Conservation (phyloP, 2,113 vertebrate genomes). For the Leuciscus idus region DNA sequence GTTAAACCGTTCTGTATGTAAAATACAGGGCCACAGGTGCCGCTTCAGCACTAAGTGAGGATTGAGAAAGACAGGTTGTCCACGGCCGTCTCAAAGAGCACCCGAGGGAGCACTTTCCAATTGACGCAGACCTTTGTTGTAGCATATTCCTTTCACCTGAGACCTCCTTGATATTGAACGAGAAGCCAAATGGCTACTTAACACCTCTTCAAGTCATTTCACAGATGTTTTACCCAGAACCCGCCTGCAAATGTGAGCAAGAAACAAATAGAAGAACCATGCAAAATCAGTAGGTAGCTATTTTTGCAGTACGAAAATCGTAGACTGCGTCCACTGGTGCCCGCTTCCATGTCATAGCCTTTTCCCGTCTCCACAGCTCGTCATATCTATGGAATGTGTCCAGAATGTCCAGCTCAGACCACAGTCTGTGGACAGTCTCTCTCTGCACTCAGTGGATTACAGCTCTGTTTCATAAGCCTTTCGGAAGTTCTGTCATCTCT, state of each 20-base stretch:
- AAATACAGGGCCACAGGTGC: neutral
- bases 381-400: constrained; percentile 27
- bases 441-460: constrained; percentile 24
- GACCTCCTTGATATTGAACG: constrained; percentile 30
- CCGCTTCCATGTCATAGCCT: neutral
- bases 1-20: neutral
- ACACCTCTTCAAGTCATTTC: constrained; percentile 31
- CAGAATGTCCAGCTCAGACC: constrained; percentile 4
- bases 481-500: constrained; percentile 33
- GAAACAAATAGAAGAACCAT: neutral
- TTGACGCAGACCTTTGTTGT: constrained; percentile 4
- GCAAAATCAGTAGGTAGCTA: neutral
- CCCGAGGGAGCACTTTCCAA: constrained; percentile 19
- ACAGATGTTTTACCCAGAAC: constrained; percentile 23
- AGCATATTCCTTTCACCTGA: constrained; percentile 21
- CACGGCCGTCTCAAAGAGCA: neutral
- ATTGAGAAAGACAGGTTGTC: constrained; percentile 34
- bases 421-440: constrained; percentile 22
- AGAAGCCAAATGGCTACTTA: constrained; percentile 37
- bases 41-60: neutral
- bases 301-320: neutral
- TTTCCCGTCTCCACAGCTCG: neutral
- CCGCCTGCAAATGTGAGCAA: neutral
- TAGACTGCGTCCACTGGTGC: neutral
- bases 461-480: constrained; percentile 23